A percentile compares a stretch with the other conserved stretches of the same genome.
These are phyloP conservation scores for Leuciscus waleckii DNA, from an alignment of 2,797 vertebrate species.

Conservation along the genomic window DNA sequence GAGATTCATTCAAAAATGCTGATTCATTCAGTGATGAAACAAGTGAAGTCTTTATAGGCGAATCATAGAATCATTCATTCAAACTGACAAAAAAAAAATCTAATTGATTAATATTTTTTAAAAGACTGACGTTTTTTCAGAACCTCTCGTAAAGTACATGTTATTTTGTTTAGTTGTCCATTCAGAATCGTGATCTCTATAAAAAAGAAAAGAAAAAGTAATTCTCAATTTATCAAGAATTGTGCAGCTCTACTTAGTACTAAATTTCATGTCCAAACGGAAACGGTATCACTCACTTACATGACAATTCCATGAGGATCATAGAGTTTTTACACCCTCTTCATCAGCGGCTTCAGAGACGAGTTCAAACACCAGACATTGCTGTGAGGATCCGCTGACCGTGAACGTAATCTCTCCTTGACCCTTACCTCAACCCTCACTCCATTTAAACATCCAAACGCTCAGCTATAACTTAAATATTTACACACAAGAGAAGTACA, in stretches of 20 bases:
- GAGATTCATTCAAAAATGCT: not conserved
- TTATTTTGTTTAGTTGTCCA: not conserved
- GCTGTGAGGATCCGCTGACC: slow-evolving; percentile 10
- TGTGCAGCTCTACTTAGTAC: not conserved
- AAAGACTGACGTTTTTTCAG: not conserved
- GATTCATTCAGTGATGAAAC: not conserved
- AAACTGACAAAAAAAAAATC: too few relatives aligned
- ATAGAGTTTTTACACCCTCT: slow-evolving; percentile 18
- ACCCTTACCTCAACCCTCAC: slow-evolving; percentile 14
- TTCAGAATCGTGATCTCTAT: not conserved
- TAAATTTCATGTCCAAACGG: not conserved
- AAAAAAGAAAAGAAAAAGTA: not conserved
- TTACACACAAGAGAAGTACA: slow-evolving; percentile 41
- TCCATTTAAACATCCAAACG: slow-evolving; percentile 22
- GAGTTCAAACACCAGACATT: slow-evolving; percentile 15
- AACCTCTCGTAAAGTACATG: not conserved
- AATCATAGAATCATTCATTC: not conserved
- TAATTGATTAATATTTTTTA: not conserved
- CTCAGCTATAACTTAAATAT: slow-evolving; percentile 45
- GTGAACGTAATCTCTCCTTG: slow-evolving; percentile 43
- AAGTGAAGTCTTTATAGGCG: not conserved
- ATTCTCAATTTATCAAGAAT: not conserved
- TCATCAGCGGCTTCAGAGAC: slow-evolving; percentile 18
- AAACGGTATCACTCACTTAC: not conserved
- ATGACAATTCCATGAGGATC: not conserved